Conservation (phyloP, 1,140 invertebrate species). For the Drosophila oshimai region DNA sequence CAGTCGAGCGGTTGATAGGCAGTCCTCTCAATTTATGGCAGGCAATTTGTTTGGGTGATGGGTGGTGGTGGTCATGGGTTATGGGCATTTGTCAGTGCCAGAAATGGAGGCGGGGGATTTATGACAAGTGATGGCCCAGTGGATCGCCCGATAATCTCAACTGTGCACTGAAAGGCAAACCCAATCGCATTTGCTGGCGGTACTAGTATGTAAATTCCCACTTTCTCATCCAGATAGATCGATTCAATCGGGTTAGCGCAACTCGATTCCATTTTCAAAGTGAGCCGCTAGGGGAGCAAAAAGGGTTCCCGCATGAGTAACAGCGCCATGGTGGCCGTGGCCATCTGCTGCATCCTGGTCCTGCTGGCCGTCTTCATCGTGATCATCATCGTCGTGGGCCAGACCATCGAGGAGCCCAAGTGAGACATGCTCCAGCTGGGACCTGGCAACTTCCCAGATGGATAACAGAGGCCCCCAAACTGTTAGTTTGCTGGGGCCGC, state of each 20-base stretch:
- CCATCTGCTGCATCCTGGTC: slow-evolving; percentile 90
- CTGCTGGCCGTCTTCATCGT: slow-evolving; percentile 90
- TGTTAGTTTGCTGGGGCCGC: slow-evolving; percentile 59
- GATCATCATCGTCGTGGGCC: slow-evolving; percentile 90
- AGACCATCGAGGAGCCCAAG: slow-evolving; percentile 86
- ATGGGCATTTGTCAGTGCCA: slow-evolving; percentile 61
- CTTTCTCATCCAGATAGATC: slow-evolving; percentile 18
- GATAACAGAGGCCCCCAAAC: slow-evolving; percentile 80
- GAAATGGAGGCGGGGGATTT: slow-evolving; percentile 1
- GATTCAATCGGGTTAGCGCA: neutral
- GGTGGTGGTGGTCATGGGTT: neutral
- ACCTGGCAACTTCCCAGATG: slow-evolving; percentile 83
- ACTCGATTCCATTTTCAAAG: slow-evolving; percentile 6
- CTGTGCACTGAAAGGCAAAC: slow-evolving; percentile 44
- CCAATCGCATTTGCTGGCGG: neutral
- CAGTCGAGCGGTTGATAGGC: slow-evolving; percentile 67
- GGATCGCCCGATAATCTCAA: slow-evolving; percentile 58
- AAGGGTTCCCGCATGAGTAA: slow-evolving; percentile 74
- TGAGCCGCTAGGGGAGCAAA: slow-evolving; percentile 1
- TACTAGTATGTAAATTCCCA: slow-evolving; percentile 44
- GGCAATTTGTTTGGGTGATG: slow-evolving; percentile 55
- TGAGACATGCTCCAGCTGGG: slow-evolving; percentile 83
- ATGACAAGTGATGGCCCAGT: slow-evolving; percentile 59
- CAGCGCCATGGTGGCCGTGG: slow-evolving; percentile 88
- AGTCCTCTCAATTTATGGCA: slow-evolving; percentile 68